phyloP scores from a whole-genome alignment of 2,113 vertebrate genomes.

The Mobula birostris region DNA sequence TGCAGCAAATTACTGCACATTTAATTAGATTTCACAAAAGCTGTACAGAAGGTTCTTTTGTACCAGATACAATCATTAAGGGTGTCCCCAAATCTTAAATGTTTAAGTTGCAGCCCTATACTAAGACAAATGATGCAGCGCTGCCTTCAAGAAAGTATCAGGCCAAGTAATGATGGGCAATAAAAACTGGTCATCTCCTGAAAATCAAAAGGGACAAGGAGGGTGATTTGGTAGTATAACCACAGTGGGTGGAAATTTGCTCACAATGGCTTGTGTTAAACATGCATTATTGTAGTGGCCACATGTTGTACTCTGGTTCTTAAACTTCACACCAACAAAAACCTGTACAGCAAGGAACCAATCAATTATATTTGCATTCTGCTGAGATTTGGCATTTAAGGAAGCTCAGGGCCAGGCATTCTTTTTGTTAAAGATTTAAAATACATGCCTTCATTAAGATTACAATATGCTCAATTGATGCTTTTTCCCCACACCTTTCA shows the following conservation, averaged over 20 bases:
- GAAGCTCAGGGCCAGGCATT: not conserved
- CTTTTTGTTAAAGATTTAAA: not conserved
- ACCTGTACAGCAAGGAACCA: not conserved
- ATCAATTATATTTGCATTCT: not conserved
- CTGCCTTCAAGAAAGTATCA: too few species aligned
- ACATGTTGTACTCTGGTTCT: too few species aligned
- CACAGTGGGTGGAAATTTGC: not conserved
- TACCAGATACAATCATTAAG: conserved; percentile 32
- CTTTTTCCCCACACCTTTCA: not conserved
- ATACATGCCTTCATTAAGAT: not conserved
- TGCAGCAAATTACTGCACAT: conserved; percentile 21
- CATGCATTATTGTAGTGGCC: too few species aligned
- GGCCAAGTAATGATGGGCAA: too few species aligned
- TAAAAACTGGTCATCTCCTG: not conserved
- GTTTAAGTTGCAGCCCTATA: not conserved
- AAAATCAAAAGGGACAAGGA: not conserved
- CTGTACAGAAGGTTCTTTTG: not conserved
- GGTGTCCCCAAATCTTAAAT: not conserved
- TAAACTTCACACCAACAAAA: too few species aligned
- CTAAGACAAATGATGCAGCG: too few species aligned
- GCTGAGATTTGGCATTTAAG: not conserved
- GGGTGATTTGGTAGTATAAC: not conserved
- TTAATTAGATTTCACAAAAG: conserved; percentile 32
- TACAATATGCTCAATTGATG: not conserved
- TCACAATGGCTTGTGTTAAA: too few species aligned